These are phyloP conservation scores for Bombus confusus DNA, from an alignment of 1,140 invertebrate genomes.

Conservation along the genomic window DNA sequence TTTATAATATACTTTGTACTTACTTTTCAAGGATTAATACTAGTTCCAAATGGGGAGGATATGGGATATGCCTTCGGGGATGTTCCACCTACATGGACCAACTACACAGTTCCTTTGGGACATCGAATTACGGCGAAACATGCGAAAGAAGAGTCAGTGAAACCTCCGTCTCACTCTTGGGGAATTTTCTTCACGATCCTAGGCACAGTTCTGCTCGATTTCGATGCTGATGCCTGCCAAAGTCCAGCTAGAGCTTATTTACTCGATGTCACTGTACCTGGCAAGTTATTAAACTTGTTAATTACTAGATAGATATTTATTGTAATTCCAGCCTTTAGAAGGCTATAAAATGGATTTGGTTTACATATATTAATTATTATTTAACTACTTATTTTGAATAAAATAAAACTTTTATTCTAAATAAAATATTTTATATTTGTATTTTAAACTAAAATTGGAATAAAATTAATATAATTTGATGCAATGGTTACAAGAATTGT, in stretches of 20 bases:
- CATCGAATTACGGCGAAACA: slow-evolving; percentile 78
- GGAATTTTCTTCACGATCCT: slow-evolving; percentile 95
- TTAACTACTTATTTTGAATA: neutral
- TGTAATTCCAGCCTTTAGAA: no score
- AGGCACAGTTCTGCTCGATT: slow-evolving; percentile 96
- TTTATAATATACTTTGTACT: no score
- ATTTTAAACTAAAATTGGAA: no score
- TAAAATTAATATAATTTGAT: no score
- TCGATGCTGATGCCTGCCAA: slow-evolving; percentile 98
- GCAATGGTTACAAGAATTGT: no score
- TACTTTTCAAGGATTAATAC: slow-evolving; percentile 85
- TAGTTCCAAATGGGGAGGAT: slow-evolving; percentile 95
- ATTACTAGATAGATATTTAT: no score
- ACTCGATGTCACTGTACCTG: slow-evolving; percentile 94
- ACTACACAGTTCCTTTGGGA: slow-evolving; percentile 75
- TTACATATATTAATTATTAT: neutral
- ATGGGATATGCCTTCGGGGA: slow-evolving; percentile 93
- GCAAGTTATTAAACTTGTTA: slow-evolving; percentile 79
- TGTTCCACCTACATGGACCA: slow-evolving; percentile 77
- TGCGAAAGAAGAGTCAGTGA: slow-evolving; percentile 46
- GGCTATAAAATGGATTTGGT: no score
- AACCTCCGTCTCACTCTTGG: slow-evolving; percentile 88
- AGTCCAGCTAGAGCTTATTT: slow-evolving; percentile 96
- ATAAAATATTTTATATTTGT: no score
- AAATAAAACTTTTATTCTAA: no score